A percentile compares a stretch with the other conserved stretches of the same genome.
Evolutionary conservation across 2,888 invertebrate species (phyloP).

Genomic region (Ganaspis brasiliensis): DNA sequence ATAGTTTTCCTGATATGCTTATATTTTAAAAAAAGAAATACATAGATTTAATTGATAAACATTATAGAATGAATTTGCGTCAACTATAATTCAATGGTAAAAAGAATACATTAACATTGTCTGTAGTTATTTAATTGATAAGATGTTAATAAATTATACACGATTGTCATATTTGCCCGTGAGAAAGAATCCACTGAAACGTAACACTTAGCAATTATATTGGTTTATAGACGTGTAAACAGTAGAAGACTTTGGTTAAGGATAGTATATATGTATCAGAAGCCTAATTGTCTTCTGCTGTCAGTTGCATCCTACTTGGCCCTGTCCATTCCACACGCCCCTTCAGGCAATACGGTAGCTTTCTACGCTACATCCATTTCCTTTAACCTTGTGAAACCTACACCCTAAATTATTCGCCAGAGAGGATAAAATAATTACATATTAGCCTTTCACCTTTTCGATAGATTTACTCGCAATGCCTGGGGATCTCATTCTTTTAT

Average conservation of each 20-base stretch:
- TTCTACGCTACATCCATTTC: conserved; percentile 65
- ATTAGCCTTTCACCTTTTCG: conserved; percentile 71
- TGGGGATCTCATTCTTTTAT: conserved; percentile 62
- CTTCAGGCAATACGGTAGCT: conserved; percentile 70
- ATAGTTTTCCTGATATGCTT: too few species aligned
- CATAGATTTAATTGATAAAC: too few species aligned
- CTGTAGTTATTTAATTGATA: not conserved
- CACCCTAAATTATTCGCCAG: conserved; percentile 79
- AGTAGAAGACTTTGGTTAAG: conserved; percentile 11
- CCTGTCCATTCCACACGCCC: conserved; percentile 79
- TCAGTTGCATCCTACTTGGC: conserved; percentile 79
- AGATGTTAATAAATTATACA: not conserved
- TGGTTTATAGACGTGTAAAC: not conserved
- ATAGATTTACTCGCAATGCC: conserved; percentile 57
- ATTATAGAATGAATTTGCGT: too few species aligned
- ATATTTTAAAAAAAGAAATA: too few species aligned
- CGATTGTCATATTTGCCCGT: not conserved
- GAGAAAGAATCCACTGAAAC: conserved; percentile 6
- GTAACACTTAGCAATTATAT: not conserved
- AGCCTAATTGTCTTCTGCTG: conserved; percentile 80
- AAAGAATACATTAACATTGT: too few species aligned
- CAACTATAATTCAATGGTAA: too few species aligned
- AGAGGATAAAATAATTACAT: conserved; percentile 80
- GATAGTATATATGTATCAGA: conserved; percentile 74
- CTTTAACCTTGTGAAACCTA: conserved; percentile 67